A percentile compares a stretch with the other conserved stretches of the same genome.
Evolutionary conservation across 2,113 vertebrate species (phyloP).

Genomic region (Salvator merianae): DNA sequence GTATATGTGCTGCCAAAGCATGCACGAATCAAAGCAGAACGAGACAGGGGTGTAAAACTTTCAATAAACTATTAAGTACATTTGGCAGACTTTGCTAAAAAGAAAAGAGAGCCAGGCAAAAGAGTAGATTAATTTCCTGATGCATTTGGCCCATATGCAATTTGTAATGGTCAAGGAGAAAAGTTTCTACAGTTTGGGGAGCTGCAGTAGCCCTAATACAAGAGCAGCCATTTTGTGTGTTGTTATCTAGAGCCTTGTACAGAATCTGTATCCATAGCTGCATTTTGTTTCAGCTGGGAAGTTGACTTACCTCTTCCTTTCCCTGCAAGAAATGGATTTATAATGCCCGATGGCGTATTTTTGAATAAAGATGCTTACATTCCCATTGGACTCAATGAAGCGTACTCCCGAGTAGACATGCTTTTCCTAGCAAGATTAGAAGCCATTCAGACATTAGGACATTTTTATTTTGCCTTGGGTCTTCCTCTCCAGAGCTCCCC

Average conservation of each 20-base stretch:
- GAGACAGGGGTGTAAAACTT: too few species aligned
- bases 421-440: not conserved
- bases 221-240: not conserved
- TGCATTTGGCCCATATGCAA: too few species aligned
- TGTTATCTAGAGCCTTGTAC: not conserved
- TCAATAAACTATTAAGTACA: too few species aligned
- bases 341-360: not conserved
- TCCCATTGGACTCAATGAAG: not conserved
- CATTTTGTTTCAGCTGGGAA: not conserved
- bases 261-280: not conserved
- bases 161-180: too few species aligned
- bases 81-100: too few species aligned
- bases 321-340: not conserved
- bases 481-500: not conserved
- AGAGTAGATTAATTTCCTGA: too few species aligned
- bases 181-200: not conserved
- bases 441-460: not conserved
- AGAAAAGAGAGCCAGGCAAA: too few species aligned
- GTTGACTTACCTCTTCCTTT: not conserved
- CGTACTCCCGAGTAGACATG: not conserved
- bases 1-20: too few species aligned
- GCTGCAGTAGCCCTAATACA: not conserved
- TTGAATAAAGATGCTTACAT: not conserved
- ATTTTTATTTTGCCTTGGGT: not conserved
- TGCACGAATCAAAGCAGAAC: too few species aligned